Evolutionary conservation across 2,888 invertebrate species (phyloP).

Genomic region (Diogma glabrata): DNA sequence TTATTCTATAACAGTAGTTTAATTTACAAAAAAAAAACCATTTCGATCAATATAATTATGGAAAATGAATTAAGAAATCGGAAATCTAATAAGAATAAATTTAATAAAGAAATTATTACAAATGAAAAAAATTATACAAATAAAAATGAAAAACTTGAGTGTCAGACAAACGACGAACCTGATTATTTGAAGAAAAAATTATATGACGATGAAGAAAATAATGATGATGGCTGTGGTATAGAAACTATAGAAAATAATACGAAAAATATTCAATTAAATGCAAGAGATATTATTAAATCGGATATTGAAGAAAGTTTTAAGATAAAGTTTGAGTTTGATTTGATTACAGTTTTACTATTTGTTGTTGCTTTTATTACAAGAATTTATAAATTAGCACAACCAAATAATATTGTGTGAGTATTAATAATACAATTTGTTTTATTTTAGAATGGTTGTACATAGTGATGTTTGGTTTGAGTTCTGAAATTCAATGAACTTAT

Average conservation of each 20-base stretch:
- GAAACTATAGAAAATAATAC: conserved; percentile 7
- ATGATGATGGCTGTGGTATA: conserved; percentile 17
- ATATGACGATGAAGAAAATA: conserved; percentile 13
- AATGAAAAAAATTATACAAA: not conserved
- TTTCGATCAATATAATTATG: no score
- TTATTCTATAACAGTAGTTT: no score
- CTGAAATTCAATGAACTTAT: no score
- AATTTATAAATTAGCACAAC: conserved; percentile 73
- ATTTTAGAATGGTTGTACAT: no score
- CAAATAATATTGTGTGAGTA: conserved; percentile 83
- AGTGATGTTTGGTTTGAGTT: no score
- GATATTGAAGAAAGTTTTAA: conserved; percentile 29
- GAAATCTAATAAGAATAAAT: conserved; percentile 6
- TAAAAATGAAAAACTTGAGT: conserved; percentile 34
- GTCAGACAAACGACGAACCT: conserved; percentile 25
- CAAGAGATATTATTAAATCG: conserved; percentile 14
- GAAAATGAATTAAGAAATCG: conserved; percentile 15
- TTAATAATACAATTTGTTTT: no score
- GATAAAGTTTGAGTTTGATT: conserved; percentile 58
- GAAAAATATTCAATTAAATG: conserved; percentile 11
- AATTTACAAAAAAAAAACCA: not conserved
- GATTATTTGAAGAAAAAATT: conserved; percentile 17
- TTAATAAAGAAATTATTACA: not conserved
- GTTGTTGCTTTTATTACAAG: conserved; percentile 59
- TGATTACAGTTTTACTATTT: conserved; percentile 61